Evolutionary conservation across 2,888 invertebrate genomes (phyloP).

Genomic region (Calliopum simillimum): DNA sequence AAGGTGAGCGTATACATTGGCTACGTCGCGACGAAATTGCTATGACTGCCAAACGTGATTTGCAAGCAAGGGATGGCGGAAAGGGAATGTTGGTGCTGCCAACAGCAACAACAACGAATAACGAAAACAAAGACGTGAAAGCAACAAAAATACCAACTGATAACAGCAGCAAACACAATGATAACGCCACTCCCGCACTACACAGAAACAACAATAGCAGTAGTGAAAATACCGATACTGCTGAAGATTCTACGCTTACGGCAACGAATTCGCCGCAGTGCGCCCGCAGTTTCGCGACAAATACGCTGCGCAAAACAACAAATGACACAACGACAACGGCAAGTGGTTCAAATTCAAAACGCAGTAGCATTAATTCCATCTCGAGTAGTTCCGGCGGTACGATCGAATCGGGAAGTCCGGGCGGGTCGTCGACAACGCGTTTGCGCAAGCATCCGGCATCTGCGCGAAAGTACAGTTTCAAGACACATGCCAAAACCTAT

Average conservation of each 20-base stretch:
- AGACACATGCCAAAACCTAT: slow-evolving; percentile 62
- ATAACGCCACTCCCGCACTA: slow-evolving; percentile 23
- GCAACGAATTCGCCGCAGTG: slow-evolving; percentile 43
- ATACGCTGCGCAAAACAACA: slow-evolving; percentile 23
- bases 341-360: slow-evolving; percentile 46
- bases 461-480: slow-evolving; percentile 65
- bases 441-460: slow-evolving; percentile 42
- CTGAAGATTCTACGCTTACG: slow-evolving; percentile 34
- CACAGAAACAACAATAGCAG: slow-evolving; percentile 32
- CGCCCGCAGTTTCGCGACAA: slow-evolving; percentile 39
- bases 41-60: slow-evolving; percentile 43
- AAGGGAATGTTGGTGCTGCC: slow-evolving; percentile 27
- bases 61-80: slow-evolving; percentile 26
- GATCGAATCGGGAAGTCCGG: not conserved
- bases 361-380: slow-evolving; percentile 50
- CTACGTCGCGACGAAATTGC: slow-evolving; percentile 55
- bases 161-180: slow-evolving; percentile 30
- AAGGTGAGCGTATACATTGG: slow-evolving; percentile 61
- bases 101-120: slow-evolving; percentile 10
- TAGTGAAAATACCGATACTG: slow-evolving; percentile 1
- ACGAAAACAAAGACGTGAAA: slow-evolving; percentile 12
- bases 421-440: slow-evolving; percentile 46
- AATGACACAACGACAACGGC: slow-evolving; percentile 14
- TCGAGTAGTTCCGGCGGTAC: slow-evolving; percentile 41
- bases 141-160: slow-evolving; percentile 1